Percentiles rank a stretch among this genome's conserved stretches.
These are phyloP conservation scores for Laupala kohalensis DNA, from an alignment of 1,140 invertebrate genomes.

Conservation along the genomic window DNA sequence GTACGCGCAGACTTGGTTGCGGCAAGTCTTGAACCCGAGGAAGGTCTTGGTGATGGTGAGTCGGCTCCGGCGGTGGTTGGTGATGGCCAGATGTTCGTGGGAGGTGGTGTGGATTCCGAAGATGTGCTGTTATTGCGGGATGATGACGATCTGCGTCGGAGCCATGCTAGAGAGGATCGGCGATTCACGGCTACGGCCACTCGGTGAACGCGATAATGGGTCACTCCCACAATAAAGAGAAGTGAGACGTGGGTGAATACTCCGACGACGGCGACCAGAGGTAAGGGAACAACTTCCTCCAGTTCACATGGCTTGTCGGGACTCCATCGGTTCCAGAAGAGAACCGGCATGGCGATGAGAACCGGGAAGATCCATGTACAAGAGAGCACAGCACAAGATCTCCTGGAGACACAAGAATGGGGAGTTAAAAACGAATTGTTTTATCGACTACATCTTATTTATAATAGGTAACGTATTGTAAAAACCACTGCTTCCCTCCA, in stretches of 20 bases:
- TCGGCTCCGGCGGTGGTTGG: neutral
- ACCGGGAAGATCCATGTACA: neutral
- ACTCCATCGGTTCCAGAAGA: neutral
- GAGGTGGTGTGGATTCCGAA: neutral
- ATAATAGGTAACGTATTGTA: too few species aligned
- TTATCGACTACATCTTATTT: too few species aligned
- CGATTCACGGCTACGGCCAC: neutral
- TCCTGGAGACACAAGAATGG: too few species aligned
- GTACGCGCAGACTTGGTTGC: conserved; percentile 1
- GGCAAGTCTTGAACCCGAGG: neutral
- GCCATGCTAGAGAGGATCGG: neutral
- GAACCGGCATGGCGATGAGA: neutral
- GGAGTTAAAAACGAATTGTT: too few species aligned
- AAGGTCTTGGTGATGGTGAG: too few species aligned
- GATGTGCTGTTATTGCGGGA: neutral
- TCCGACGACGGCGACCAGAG: neutral
- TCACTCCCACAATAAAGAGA: neutral
- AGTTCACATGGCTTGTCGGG: neutral
- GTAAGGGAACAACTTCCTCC: neutral
- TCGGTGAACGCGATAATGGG: neutral
- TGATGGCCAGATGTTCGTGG: too few species aligned
- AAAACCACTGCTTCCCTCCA: too few species aligned
- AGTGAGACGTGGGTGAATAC: neutral
- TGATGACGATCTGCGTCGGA: neutral
- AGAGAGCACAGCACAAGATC: neutral